Evolutionary conservation across 2,888 invertebrate genomes (phyloP), one percentile per base, ranked within the genome.

Genomic region (Andrena camellia): DNA sequence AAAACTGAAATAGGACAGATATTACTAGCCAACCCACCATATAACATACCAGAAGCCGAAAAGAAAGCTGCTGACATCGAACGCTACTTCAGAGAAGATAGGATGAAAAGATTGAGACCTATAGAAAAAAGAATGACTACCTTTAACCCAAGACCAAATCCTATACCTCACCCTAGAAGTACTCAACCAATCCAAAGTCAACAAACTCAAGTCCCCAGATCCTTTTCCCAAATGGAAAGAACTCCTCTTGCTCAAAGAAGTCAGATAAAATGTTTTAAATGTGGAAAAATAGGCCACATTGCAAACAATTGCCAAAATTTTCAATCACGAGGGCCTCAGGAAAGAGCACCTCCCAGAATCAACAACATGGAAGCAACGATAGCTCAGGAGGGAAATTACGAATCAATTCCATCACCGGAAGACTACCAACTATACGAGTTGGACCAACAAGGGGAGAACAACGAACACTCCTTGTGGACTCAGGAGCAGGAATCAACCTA

Each of bases 401-500:
- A 67, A 52, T 29, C 17, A 26, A n/a, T 7, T 29, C 20, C 20
- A 10, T 31, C n/a, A 8, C 52, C 0, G 67, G 67, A 54, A 52
- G 8, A 67, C 2, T 67, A n/a, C 67, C 20, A 1, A 31, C 31
- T 20, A 20, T 67, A 13, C 20, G 33, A 52, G 8, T 10, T 8
- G 2, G 6, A 6, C 13, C 52, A 5, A 52, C 8, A n/a, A 6
- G 31, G 3, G 20, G 13, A 67, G 17, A 8, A 31, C 4, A n/a
- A 20, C 35, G 63, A 35, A n/a, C 23, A 35, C 13, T 63, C 2
- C 35, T 63, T 35, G 35, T 63, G 6, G 63, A 42, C 20, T 35
- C 42, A 5, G 63, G 42, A 42, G 63, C 63, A 20, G 63, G 63
- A 23, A 17, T 42, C 8, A 63, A 63, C 13, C 10, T 67, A 29